Evolutionary conservation across 2,797 vertebrate genomes (phyloP).

Genomic region (Etheostoma nigrum): DNA sequence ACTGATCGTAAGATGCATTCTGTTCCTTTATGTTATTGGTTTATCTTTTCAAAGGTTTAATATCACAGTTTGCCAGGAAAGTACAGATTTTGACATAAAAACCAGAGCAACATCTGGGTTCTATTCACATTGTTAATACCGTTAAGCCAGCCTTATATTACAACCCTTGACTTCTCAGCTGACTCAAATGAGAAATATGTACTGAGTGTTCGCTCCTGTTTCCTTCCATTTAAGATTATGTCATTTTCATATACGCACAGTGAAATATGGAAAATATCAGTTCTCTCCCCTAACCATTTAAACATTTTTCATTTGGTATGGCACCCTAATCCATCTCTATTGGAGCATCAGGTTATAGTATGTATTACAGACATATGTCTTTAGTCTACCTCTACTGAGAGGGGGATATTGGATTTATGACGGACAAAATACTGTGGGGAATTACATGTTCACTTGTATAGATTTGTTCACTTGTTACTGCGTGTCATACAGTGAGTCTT

Average conservation of each 20-base stretch:
- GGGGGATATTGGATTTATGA: constrained; percentile 75
- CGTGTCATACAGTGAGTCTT: constrained; percentile 53
- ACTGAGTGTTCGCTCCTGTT: constrained; percentile 77
- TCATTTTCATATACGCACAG: constrained; percentile 81
- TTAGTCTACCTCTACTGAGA: constrained; percentile 72
- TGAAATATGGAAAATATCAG: constrained; percentile 80
- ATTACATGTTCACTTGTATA: constrained; percentile 69
- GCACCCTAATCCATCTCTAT: constrained; percentile 80
- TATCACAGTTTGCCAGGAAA: constrained; percentile 38
- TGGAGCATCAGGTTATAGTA: constrained; percentile 76
- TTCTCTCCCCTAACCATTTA: constrained; percentile 65
- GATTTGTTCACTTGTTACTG: constrained; percentile 73
- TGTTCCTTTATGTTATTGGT: constrained; percentile 12
- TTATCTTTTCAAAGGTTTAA: constrained; percentile 30
- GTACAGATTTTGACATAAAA: constrained; percentile 46
- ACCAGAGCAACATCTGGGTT: constrained; percentile 69
- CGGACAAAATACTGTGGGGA: constrained; percentile 66
- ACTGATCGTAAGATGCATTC: constrained; percentile 1
- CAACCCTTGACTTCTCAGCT: constrained; percentile 71
- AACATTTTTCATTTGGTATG: constrained; percentile 79
- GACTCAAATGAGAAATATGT: constrained; percentile 80
- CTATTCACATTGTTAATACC: constrained; percentile 66
- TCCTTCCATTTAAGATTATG: constrained; percentile 84
- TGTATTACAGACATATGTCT: constrained; percentile 84
- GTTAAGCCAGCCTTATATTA: constrained; percentile 75